These are phyloP conservation scores for Cosmia pyralina DNA, from an alignment of 2,888 invertebrate species.

Conservation along the genomic window DNA sequence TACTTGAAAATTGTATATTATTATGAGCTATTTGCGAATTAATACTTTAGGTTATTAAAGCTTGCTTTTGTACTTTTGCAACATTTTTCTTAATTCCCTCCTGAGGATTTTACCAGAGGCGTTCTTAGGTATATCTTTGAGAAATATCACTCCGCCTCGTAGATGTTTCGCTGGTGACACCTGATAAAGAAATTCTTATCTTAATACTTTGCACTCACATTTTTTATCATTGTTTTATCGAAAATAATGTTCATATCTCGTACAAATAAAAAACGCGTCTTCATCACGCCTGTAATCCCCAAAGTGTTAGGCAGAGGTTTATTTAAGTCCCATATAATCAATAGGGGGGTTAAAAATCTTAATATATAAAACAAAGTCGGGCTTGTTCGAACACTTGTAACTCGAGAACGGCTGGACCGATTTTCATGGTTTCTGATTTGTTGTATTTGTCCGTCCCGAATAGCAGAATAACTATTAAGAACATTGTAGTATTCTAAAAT, in stretches of 20 bases:
- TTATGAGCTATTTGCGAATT: conserved; percentile 36
- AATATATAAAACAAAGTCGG: no score
- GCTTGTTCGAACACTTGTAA: no score
- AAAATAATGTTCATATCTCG: conserved; percentile 4
- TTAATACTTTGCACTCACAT: conserved; percentile 20
- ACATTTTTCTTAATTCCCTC: conserved; percentile 87
- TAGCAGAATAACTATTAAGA: no score
- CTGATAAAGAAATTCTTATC: conserved; percentile 72
- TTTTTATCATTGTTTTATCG: conserved; percentile 25
- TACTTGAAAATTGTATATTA: conserved; percentile 25
- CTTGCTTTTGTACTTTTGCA: conserved; percentile 82
- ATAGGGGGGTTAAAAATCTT: background rate
- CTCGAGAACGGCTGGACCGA: no score
- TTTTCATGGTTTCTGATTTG: no score
- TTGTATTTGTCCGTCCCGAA: no score
- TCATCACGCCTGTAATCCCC: background rate
- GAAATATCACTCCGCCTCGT: conserved; percentile 93
- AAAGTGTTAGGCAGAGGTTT: background rate
- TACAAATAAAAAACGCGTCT: background rate
- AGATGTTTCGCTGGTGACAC: conserved; percentile 94
- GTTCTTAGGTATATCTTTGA: conserved; percentile 94
- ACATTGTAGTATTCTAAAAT: no score
- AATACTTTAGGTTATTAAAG: conserved; percentile 71
- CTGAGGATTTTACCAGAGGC: conserved; percentile 95
- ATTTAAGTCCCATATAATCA: background rate